A percentile compares a stretch with the other conserved stretches of the same genome.
Conservation (phyloP, 2,797 vertebrate species). For the Helicolenus hilgendorfi region DNA sequence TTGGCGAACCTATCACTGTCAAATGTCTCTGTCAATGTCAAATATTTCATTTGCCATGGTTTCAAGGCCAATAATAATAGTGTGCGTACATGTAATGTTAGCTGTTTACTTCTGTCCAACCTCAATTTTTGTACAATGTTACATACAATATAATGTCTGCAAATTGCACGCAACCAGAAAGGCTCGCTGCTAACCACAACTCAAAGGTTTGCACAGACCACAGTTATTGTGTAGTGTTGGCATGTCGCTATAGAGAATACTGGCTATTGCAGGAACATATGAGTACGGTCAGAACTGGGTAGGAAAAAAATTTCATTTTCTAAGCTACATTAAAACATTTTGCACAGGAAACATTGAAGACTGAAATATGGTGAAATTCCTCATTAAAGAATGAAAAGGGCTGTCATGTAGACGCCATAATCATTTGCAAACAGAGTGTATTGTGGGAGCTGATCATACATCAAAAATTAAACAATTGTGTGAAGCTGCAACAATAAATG, state of each 20-base stretch:
- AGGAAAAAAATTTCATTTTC: background rate
- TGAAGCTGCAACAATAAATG: background rate
- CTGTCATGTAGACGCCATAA: background rate
- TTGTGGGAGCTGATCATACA: background rate
- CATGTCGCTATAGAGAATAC: no score
- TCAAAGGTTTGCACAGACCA: background rate
- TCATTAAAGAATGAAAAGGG: background rate
- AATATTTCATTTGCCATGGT: background rate
- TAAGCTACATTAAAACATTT: background rate
- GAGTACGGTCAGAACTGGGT: background rate
- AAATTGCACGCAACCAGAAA: background rate
- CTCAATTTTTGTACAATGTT: background rate
- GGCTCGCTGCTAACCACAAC: background rate
- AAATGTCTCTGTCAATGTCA: background rate
- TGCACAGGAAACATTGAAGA: background rate
- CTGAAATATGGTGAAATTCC: background rate
- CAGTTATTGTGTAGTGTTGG: background rate
- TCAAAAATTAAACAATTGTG: background rate
- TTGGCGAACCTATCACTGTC: no score
- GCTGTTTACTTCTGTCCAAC: background rate
- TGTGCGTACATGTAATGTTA: no score
- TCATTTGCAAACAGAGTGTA: background rate
- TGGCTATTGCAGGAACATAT: background rate
- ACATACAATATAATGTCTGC: background rate
- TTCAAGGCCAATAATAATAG: background rate